Evolutionary conservation across 2,888 invertebrate genomes (phyloP).

Genomic region (Idaea biselata): DNA sequence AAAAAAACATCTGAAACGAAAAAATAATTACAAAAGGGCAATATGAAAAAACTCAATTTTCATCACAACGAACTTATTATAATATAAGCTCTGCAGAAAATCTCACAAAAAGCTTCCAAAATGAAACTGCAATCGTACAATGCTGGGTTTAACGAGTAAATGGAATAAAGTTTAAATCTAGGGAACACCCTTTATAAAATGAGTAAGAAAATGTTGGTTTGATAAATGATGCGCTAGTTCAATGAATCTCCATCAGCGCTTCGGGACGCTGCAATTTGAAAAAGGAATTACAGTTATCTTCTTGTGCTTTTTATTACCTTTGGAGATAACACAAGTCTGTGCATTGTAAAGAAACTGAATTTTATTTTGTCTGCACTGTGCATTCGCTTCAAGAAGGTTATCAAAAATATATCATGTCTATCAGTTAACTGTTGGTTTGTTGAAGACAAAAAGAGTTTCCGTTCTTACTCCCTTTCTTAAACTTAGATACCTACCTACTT

Average conservation of each 20-base stretch:
- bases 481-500: no score
- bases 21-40: neutral
- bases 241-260: conserved; percentile 73
- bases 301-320: conserved; percentile 42
- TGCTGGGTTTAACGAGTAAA: conserved; percentile 49
- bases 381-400: conserved; percentile 9
- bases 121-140: conserved; percentile 51
- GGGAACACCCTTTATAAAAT: conserved; percentile 53
- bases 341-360: conserved; percentile 29
- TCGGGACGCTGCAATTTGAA: conserved; percentile 59
- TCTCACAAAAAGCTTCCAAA: conserved; percentile 45
- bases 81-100: conserved; percentile 12
- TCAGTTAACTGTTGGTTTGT: conserved; percentile 18
- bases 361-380: conserved; percentile 18
- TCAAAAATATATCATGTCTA: neutral
- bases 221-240: conserved; percentile 70
- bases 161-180: conserved; percentile 59
- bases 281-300: conserved; percentile 59
- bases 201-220: conserved; percentile 61
- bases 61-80: conserved; percentile 17
- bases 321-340: conserved; percentile 35
- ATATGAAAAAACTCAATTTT: conserved; percentile 18
- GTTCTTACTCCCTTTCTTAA: no score
- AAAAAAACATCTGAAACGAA: neutral
- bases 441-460: neutral